Conservation (phyloP, 2,888 invertebrate species). For the Ormyrus labotus region DNA sequence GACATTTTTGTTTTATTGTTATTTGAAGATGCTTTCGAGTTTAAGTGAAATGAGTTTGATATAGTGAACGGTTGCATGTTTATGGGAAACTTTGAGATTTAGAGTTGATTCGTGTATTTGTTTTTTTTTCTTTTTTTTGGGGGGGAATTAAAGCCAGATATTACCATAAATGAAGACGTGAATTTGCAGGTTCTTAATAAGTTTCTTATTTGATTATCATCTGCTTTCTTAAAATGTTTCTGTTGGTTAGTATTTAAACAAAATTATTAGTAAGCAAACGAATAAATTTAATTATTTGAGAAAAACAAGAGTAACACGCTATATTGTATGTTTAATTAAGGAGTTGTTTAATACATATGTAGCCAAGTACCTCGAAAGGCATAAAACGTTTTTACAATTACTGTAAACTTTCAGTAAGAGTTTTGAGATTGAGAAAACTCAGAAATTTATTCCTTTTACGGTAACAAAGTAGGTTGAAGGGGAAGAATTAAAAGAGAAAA, state of each 20-base stretch:
- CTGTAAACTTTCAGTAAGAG: not conserved
- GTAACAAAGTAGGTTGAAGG: not conserved
- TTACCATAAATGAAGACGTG: constrained; percentile 6
- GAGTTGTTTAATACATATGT: no score
- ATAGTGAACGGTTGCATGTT: constrained; percentile 16
- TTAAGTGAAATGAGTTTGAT: constrained; percentile 25
- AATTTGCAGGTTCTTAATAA: not conserved
- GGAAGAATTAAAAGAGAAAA: not conserved
- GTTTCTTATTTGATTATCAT: not conserved
- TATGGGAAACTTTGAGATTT: not conserved
- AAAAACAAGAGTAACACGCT: no score
- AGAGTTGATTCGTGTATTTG: not conserved
- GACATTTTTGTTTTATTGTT: constrained; percentile 19
- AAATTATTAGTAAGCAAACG: no score
- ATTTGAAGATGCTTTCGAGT: not conserved
- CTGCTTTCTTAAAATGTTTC: not conserved
- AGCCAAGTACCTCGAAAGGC: no score
- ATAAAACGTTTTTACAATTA: no score
- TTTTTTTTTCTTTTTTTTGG: not conserved
- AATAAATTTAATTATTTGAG: no score
- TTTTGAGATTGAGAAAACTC: not conserved
- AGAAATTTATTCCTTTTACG: constrained; percentile 11
- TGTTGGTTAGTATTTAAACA: no score
- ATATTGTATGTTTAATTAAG: no score
- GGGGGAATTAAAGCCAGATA: constrained; percentile 3